Conservation (phyloP, 1,140 invertebrate species). For the Carposina sasakii region DNA sequence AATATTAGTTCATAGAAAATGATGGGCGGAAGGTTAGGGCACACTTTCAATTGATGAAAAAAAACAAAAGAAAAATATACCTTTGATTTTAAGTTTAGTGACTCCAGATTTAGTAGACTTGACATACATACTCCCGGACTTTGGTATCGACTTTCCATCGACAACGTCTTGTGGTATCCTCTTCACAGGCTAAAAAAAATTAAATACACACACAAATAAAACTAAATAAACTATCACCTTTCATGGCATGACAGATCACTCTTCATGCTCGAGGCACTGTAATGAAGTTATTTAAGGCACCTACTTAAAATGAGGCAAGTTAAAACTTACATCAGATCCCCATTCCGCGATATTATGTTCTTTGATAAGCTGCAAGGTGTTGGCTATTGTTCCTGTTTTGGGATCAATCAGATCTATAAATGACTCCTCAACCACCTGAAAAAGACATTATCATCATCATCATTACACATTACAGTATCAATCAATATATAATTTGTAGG, state of each 20-base stretch:
- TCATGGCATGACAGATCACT: no score
- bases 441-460: constrained; percentile 40
- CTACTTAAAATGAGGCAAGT: no score
- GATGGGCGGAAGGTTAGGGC: no score
- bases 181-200: constrained; percentile 65
- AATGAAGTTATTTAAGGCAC: no score
- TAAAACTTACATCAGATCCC: constrained; percentile 82
- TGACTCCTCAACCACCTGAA: constrained; percentile 73
- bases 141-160: constrained; percentile 73
- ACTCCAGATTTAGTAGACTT: constrained; percentile 76
- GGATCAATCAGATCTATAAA: constrained; percentile 82
- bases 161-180: constrained; percentile 74
- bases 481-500: no score
- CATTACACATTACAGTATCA: no score
- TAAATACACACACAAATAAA: constrained; percentile 25
- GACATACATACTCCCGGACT: constrained; percentile 78
- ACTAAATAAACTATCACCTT: no score
- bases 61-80: constrained; percentile 38
- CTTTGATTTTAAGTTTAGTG: constrained; percentile 88
- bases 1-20: no score
- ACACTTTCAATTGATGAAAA: no score
- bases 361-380: constrained; percentile 77
- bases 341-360: constrained; percentile 85
- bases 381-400: constrained; percentile 67
- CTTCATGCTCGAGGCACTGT: no score